Evolutionary conservation across 2,113 vertebrate genomes (phyloP).

Genomic region (Jaculus jaculus): DNA sequence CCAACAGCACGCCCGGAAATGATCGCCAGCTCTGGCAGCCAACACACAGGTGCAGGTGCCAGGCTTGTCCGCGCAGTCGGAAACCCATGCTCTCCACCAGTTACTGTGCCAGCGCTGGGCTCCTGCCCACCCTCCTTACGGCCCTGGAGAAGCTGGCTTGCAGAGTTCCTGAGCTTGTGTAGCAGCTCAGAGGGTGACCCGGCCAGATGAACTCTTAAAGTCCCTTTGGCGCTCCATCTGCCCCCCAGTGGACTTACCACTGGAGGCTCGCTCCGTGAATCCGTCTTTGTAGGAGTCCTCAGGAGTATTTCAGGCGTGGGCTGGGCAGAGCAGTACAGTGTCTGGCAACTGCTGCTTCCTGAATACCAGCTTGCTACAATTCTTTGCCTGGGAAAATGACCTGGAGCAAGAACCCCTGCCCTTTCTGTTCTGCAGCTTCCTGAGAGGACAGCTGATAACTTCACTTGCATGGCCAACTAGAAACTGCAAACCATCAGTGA

Average conservation of each 20-base stretch:
- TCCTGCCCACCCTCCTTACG: not conserved
- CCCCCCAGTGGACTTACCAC: accelerated
- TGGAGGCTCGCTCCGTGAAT: not conserved
- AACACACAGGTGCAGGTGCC: not conserved
- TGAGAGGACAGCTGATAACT: not conserved
- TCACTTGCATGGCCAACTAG: not conserved
- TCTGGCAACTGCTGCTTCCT: too few species aligned
- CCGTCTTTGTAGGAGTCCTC: not conserved
- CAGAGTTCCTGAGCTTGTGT: not conserved
- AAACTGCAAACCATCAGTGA: slow-evolving; percentile 8
- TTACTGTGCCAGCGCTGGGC: not conserved
- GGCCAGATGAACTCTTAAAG: not conserved
- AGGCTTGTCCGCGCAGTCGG: accelerated
- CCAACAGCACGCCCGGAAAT: not conserved
- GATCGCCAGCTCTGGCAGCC: not conserved
- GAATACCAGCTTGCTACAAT: not conserved
- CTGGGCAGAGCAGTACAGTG: not conserved
- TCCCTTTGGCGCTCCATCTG: not conserved
- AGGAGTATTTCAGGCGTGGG: not conserved
- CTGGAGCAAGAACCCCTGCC: accelerated
- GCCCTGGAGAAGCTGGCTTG: not conserved
- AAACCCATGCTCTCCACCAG: accelerated
- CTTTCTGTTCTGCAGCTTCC: not conserved
- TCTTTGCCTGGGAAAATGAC: not conserved
- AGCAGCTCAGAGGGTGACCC: not conserved